These are phyloP conservation scores for Zaprionus vittiger DNA, from an alignment of 1,140 invertebrate species.

Conservation along the genomic window DNA sequence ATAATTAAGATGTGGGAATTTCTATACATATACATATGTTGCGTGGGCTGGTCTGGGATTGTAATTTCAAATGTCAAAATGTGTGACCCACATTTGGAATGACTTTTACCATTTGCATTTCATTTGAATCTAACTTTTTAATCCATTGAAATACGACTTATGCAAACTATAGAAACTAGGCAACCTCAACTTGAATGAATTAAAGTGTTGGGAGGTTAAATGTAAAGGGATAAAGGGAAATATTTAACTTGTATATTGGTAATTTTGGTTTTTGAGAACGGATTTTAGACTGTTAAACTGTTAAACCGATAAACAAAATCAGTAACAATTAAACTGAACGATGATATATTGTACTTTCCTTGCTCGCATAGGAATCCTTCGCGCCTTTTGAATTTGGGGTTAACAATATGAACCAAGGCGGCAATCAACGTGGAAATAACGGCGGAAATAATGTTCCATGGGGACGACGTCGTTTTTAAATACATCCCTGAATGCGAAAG, in stretches of 20 bases:
- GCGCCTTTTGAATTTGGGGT: conserved; percentile 83
- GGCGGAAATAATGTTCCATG: conserved; percentile 81
- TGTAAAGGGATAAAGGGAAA: no score
- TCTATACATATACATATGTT: not conserved
- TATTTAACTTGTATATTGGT: not conserved
- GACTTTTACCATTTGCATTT: not conserved
- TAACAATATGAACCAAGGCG: conserved; percentile 81
- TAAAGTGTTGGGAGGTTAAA: no score
- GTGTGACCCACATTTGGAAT: not conserved
- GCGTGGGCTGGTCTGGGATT: not conserved
- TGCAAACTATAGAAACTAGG: not conserved
- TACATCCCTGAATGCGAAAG: conserved; percentile 31
- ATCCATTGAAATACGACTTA: not conserved
- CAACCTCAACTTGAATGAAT: no score
- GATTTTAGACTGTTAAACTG: not conserved
- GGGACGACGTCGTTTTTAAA: conserved; percentile 82
- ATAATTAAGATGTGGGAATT: not conserved
- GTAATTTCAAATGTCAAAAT: not conserved
- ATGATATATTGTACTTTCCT: conserved; percentile 64
- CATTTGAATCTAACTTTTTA: not conserved
- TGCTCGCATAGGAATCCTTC: conserved; percentile 77
- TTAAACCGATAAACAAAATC: not conserved
- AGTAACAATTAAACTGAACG: conserved; percentile 64
- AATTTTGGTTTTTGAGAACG: not conserved
- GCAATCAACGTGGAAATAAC: conserved; percentile 81